Conservation (phyloP, 2,888 invertebrate species). For the Synanthedon myopaeformis region DNA sequence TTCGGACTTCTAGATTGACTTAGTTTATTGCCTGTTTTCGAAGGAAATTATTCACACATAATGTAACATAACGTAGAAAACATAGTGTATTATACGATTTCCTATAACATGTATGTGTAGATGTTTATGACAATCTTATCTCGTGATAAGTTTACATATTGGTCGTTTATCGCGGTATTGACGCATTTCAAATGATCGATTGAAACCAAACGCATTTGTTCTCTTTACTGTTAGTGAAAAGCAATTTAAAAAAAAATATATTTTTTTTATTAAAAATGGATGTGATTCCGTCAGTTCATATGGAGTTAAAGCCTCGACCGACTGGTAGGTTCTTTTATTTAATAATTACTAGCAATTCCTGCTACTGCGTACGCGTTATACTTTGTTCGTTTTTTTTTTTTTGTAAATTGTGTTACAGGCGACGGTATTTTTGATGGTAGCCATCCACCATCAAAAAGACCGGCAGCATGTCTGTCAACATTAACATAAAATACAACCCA, state of each 20-base stretch:
- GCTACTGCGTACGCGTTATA: too few relatives aligned
- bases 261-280: constrained; percentile 17
- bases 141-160: constrained; percentile 28
- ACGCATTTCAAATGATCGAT: constrained; percentile 47
- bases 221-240: background rate
- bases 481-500: too few relatives aligned
- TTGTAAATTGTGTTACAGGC: too few relatives aligned
- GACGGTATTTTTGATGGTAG: too few relatives aligned
- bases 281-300: constrained; percentile 14
- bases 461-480: too few relatives aligned
- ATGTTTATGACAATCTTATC: constrained; percentile 24
- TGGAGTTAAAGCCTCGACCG: constrained; percentile 37
- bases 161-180: constrained; percentile 43
- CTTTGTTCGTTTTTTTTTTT: too few relatives aligned
- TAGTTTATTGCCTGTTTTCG: too few relatives aligned
- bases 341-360: background rate
- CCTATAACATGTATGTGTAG: background rate
- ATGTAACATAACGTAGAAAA: too few relatives aligned
- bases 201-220: constrained; percentile 1
- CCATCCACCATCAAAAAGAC: too few relatives aligned
- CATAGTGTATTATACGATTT: background rate
- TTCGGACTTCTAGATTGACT: too few relatives aligned
- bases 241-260: too few relatives aligned
- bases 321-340: constrained; percentile 18
- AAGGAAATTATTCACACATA: too few relatives aligned